Percentiles rank a stretch among this genome's conserved stretches.
Evolutionary conservation across 2,113 vertebrate genomes (phyloP).

Genomic region (Chlamydotis undulata): DNA sequence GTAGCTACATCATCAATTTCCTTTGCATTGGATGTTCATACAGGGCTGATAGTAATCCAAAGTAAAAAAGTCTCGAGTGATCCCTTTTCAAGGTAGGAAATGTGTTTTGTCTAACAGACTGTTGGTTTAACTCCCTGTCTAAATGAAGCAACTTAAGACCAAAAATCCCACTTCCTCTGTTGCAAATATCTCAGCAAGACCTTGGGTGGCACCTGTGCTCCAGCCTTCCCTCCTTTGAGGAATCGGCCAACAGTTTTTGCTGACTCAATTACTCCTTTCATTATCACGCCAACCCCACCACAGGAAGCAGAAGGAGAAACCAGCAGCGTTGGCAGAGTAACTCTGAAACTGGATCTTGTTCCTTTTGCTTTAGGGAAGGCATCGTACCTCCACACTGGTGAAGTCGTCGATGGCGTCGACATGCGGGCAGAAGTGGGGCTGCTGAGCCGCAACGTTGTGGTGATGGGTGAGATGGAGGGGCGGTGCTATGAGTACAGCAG

Average conservation of each 20-base stretch:
- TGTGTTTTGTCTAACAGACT: background rate
- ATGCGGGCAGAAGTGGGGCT: slow-evolving; percentile 96
- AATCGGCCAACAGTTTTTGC: background rate
- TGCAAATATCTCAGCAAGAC: background rate
- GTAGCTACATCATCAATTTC: background rate
- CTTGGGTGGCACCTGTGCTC: background rate
- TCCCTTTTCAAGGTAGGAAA: background rate
- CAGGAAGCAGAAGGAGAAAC: background rate
- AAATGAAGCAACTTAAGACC: background rate
- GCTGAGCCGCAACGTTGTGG: slow-evolving; percentile 85
- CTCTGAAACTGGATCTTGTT: background rate
- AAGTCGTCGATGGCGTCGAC: slow-evolving; percentile 88
- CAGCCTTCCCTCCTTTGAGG: background rate
- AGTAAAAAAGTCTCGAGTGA: background rate
- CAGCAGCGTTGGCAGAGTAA: background rate
- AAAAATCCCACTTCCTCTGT: slow-evolving; percentile 17
- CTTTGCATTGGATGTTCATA: background rate
- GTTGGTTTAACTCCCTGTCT: background rate
- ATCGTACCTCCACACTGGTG: slow-evolving; percentile 85
- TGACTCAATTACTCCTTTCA: background rate
- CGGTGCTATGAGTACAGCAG: slow-evolving; percentile 84
- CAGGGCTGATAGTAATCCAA: background rate
- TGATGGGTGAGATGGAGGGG: slow-evolving; percentile 87
- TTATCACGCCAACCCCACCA: background rate
- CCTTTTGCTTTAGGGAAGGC: slow-evolving; percentile 86